Conservation (phyloP, 2,113 vertebrate species). For the Boleophthalmus pectinirostris region DNA sequence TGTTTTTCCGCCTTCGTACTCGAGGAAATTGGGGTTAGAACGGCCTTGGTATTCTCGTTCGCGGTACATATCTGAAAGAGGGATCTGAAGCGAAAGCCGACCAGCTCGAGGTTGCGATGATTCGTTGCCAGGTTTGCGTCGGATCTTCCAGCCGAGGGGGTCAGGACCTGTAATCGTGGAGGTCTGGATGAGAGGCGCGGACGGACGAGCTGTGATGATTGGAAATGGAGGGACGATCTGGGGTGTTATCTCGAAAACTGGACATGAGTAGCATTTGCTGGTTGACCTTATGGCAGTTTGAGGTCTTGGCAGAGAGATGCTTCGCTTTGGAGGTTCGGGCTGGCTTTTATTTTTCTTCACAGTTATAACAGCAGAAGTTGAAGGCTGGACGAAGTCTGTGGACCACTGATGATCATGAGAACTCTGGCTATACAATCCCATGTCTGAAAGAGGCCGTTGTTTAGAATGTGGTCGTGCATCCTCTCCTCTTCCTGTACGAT, state of each 20-base stretch:
- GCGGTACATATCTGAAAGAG: conserved; percentile 31
- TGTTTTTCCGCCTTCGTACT: neutral
- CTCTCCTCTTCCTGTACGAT: neutral
- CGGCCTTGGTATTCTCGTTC: neutral
- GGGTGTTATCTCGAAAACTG: conserved; percentile 75
- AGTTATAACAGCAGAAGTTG: conserved; percentile 78
- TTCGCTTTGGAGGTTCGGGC: conserved; percentile 83
- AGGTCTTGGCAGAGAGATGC: conserved; percentile 78
- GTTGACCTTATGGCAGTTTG: conserved; percentile 70
- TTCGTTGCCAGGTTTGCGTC: conserved; percentile 71
- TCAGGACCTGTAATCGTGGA: conserved; percentile 77
- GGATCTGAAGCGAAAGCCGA: conserved; percentile 61
- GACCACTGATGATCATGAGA: conserved; percentile 75
- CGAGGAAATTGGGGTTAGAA: neutral
- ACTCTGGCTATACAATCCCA: conserved; percentile 64
- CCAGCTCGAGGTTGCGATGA: neutral
- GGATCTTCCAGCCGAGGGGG: conserved; percentile 78
- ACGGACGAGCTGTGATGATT: conserved; percentile 78
- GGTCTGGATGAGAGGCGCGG: conserved; percentile 80
- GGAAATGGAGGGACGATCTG: conserved; percentile 73
- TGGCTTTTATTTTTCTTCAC: conserved; percentile 88
- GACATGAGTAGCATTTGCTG: conserved; percentile 83
- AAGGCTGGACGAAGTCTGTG: conserved; percentile 71
- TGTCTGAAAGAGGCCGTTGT: conserved; percentile 73
- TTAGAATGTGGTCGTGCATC: neutral